phyloP scores from a whole-genome alignment of 2,113 vertebrate species.

The Rhizomys pruinosus region DNA sequence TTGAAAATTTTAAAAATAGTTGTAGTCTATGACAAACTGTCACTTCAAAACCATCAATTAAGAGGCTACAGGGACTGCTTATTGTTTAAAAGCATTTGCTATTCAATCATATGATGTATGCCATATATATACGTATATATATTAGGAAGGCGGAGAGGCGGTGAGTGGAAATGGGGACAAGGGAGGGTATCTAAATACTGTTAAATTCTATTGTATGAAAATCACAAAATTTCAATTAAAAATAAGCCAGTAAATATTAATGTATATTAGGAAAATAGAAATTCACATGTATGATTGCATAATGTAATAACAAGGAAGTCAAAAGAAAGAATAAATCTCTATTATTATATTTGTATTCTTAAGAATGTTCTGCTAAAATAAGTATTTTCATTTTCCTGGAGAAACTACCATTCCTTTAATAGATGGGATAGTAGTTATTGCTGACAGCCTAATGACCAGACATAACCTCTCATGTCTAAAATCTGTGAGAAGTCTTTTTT shows the following conservation, averaged over 20 bases:
- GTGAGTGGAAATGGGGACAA: too few species aligned
- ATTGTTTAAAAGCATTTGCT: neutral
- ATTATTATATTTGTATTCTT: slow-evolving; percentile 54
- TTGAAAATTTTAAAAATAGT: neutral
- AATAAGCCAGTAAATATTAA: too few species aligned
- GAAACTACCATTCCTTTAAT: slow-evolving; percentile 65
- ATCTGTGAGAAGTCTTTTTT: slow-evolving; percentile 69
- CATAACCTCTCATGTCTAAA: slow-evolving; percentile 74
- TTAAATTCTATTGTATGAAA: too few species aligned
- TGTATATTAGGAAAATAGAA: slow-evolving; percentile 69
- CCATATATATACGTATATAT: too few species aligned
- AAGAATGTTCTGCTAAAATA: slow-evolving; percentile 62
- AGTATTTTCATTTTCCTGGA: slow-evolving; percentile 74
- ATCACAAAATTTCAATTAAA: too few species aligned
- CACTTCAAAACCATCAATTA: slow-evolving; percentile 7
- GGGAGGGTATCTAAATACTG: too few species aligned
- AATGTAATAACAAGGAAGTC: slow-evolving; percentile 21
- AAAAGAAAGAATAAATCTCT: neutral
- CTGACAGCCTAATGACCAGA: slow-evolving; percentile 76
- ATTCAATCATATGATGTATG: neutral
- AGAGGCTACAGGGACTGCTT: neutral
- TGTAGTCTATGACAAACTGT: neutral
- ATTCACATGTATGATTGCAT: slow-evolving; percentile 58
- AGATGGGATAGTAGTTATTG: slow-evolving; percentile 59
- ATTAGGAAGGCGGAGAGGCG: too few species aligned